A percentile compares a stretch with the other conserved stretches of the same genome.
These are phyloP conservation scores for Brachystomella parvula DNA, from an alignment of 1,140 invertebrate genomes.

Conservation along the genomic window DNA sequence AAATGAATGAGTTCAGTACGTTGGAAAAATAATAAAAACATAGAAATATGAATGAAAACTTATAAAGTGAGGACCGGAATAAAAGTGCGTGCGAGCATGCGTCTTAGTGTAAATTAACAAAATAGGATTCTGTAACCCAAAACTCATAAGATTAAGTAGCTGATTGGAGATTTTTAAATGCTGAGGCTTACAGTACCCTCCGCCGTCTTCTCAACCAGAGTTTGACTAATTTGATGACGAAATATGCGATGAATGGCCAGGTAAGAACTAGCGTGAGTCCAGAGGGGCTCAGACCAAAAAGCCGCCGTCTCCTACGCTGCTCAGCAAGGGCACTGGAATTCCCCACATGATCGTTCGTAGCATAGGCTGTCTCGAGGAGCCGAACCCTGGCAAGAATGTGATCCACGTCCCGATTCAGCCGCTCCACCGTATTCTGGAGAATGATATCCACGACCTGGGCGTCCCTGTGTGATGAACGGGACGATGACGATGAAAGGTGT, in stretches of 20 bases:
- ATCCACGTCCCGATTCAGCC: slow-evolving; percentile 36
- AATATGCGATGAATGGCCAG: slow-evolving; percentile 36
- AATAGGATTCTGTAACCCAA: no score
- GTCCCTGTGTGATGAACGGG: not conserved
- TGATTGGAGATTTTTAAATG: no score
- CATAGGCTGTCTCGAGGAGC: slow-evolving; percentile 36
- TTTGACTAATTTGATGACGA: slow-evolving; percentile 29
- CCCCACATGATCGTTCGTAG: slow-evolving; percentile 13
- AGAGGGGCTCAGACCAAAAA: slow-evolving; percentile 18
- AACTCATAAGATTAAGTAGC: no score
- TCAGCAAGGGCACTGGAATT: no score
- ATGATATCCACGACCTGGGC: slow-evolving; percentile 14
- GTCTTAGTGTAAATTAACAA: no score
- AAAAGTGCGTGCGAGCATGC: no score
- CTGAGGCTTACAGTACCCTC: not conserved
- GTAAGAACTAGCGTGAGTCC: slow-evolving; percentile 29
- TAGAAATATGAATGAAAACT: no score
- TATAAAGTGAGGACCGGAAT: no score
- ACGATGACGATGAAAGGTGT: not conserved
- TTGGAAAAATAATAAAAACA: no score
- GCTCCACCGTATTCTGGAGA: slow-evolving; percentile 28
- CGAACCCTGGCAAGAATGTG: slow-evolving; percentile 34
- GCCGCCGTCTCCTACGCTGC: not conserved
- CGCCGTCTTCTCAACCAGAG: slow-evolving; percentile 28
- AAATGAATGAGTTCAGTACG: no score